Conservation (phyloP, 2,113 vertebrate species). For the Phainopepla nitens region DNA sequence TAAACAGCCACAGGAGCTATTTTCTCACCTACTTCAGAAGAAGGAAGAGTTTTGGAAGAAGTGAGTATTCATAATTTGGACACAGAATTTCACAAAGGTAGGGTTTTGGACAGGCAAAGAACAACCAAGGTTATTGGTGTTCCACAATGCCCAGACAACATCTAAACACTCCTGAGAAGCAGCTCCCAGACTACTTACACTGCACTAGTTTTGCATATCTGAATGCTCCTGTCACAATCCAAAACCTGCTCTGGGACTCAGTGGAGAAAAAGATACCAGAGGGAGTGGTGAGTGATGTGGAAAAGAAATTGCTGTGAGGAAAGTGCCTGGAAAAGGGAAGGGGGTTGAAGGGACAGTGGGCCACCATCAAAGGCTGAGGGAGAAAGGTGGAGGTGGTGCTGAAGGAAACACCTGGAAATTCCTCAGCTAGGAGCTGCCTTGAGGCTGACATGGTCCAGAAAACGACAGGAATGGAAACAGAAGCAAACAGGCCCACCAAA, state of each 20-base stretch:
- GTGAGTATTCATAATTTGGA: neutral
- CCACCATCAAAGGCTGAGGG: neutral
- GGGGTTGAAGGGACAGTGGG: accelerated
- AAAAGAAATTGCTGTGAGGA: neutral
- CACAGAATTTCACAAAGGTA: neutral
- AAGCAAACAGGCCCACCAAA: neutral
- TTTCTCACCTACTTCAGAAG: neutral
- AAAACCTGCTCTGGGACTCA: neutral
- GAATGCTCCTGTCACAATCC: neutral
- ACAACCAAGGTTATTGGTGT: neutral
- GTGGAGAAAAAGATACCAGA: neutral
- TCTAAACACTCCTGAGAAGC: neutral
- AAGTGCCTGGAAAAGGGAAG: accelerated
- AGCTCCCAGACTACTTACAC: neutral
- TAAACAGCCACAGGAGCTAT: neutral
- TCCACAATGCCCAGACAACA: neutral
- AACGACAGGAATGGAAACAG: neutral
- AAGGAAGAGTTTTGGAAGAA: neutral
- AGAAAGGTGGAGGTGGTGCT: neutral
- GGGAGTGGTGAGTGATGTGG: neutral
- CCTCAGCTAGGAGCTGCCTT: neutral
- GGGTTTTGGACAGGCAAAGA: neutral
- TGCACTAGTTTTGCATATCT: neutral
- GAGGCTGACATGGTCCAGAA: accelerated
- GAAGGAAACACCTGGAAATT: neutral